These are phyloP conservation scores for Montifringilla adamsi DNA, from an alignment of 2,113 vertebrate genomes.

Conservation along the genomic window DNA sequence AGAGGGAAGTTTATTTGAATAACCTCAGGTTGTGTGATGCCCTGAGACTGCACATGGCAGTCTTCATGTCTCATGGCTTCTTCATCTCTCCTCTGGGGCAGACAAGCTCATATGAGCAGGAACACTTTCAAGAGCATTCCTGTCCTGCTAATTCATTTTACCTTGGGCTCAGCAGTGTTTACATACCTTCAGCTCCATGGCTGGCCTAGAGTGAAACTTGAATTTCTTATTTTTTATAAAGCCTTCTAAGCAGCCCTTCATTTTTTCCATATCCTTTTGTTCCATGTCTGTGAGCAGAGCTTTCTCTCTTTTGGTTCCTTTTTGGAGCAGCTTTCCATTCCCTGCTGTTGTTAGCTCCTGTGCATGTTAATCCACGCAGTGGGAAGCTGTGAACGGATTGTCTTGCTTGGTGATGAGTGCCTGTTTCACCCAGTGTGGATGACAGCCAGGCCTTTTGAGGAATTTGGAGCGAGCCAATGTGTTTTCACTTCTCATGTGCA, in stretches of 20 bases:
- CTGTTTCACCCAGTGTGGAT: neutral
- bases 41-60: neutral
- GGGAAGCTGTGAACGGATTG: neutral
- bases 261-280: neutral
- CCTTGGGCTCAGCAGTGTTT: slow-evolving; percentile 17
- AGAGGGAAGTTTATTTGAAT: slow-evolving; percentile 6
- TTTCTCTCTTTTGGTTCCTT: neutral
- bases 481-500: neutral
- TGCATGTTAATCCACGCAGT: neutral
- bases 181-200: slow-evolving; percentile 10
- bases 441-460: neutral
- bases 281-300: neutral
- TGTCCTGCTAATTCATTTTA: slow-evolving; percentile 11
- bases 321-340: neutral
- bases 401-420: neutral
- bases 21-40: neutral
- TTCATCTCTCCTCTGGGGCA: neutral
- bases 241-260: neutral
- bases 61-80: neutral
- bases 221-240: neutral
- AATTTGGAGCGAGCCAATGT: neutral
- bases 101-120: neutral
- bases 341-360: neutral
- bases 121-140: neutral
- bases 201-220: neutral